phyloP scores from a whole-genome alignment of 2,797 vertebrate genomes.

The Clarias fuscus region DNA sequence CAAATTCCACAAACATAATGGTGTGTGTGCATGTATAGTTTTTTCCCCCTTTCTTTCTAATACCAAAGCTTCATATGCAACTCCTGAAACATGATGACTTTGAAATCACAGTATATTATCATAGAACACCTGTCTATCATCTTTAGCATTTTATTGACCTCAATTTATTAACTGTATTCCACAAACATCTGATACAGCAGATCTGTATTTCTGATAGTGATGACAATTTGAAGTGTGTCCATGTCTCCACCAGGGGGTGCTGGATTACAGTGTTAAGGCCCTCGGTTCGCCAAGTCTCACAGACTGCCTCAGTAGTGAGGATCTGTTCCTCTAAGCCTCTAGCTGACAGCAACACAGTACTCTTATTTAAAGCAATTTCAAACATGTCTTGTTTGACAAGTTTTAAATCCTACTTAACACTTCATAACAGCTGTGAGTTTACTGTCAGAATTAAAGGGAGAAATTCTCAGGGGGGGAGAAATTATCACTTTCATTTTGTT shows the following conservation, averaged over 20 bases:
- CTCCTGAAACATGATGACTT: neutral
- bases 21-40: too few relatives aligned
- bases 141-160: neutral
- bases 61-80: neutral
- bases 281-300: slow-evolving; percentile 76
- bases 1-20: too few relatives aligned
- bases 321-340: slow-evolving; percentile 83
- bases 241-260: slow-evolving; percentile 75
- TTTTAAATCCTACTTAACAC: slow-evolving; percentile 89
- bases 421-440: slow-evolving; percentile 84
- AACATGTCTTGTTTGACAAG: slow-evolving; percentile 90
- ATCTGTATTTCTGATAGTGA: neutral
- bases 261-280: slow-evolving; percentile 73
- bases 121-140: neutral
- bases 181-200: neutral
- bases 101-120: neutral
- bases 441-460: slow-evolving; percentile 86
- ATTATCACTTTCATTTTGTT: slow-evolving; percentile 84
- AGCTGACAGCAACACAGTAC: slow-evolving; percentile 86
- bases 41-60: too few relatives aligned
- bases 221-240: neutral
- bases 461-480: slow-evolving; percentile 80
- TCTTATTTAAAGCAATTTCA: slow-evolving; percentile 89
- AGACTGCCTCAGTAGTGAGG: slow-evolving; percentile 83
- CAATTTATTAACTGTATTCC: neutral